Conservation (phyloP, 2,113 vertebrate species). For the Macquaria australasica region DNA sequence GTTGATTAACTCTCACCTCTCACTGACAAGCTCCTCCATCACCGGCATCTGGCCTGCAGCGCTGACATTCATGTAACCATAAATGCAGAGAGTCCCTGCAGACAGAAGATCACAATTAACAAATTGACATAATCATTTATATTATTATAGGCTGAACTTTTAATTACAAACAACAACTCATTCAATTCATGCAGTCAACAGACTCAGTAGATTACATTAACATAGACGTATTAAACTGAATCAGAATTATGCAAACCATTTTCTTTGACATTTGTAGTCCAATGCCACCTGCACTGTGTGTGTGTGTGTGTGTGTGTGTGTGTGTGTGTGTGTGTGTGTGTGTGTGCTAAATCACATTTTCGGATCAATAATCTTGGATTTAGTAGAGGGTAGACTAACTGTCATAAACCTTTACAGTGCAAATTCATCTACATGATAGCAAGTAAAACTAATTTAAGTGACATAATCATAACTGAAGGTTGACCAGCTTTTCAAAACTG, state of each 20-base stretch:
- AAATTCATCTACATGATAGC: not conserved
- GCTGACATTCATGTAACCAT: conserved; percentile 88
- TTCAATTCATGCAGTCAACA: not conserved
- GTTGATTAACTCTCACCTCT: conserved; percentile 88
- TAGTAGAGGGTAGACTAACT: not conserved
- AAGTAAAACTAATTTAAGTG: not conserved
- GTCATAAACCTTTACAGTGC: not conserved
- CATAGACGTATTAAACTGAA: conserved; percentile 12
- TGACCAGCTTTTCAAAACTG: not conserved
- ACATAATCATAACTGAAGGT: not conserved
- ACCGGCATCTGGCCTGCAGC: conserved; percentile 90
- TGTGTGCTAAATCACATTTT: not conserved
- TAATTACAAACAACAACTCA: conserved; percentile 11
- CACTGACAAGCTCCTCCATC: conserved; percentile 96
- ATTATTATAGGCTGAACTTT: conserved; percentile 30
- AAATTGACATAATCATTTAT: conserved; percentile 18
- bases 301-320: rapidly evolving
- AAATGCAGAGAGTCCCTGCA: conserved; percentile 83
- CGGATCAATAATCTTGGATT: not conserved
- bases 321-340: no score
- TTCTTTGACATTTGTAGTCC: conserved; percentile 34
- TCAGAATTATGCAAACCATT: conserved; percentile 40
- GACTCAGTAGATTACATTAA: conserved; percentile 48
- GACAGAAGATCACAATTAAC: conserved; percentile 36
- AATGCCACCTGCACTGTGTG: not conserved